Conservation (phyloP, 2,888 invertebrate genomes). For the Sicus ferrugineus region DNA sequence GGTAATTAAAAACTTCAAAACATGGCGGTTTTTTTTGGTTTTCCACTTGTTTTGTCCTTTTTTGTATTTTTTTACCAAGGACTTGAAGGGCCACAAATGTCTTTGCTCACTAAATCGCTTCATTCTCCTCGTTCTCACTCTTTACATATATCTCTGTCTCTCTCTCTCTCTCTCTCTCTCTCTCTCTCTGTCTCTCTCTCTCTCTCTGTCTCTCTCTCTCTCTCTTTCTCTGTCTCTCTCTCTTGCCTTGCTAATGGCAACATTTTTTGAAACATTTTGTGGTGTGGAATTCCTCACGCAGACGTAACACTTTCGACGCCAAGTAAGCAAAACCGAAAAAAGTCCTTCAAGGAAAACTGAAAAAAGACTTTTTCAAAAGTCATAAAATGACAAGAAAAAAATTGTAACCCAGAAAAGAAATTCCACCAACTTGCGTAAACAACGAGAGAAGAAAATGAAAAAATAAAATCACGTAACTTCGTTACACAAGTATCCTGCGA, state of each 20-base stretch:
- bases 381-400: neutral
- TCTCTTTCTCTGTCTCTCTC: neutral
- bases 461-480: neutral
- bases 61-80: neutral
- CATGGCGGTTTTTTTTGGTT: neutral
- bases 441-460: neutral
- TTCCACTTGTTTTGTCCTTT: constrained; percentile 13
- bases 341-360: neutral
- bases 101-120: neutral
- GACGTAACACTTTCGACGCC: constrained; percentile 26
- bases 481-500: constrained; percentile 1
- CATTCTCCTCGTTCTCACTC: neutral
- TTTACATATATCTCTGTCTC: neutral
- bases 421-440: constrained; percentile 3
- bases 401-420: neutral
- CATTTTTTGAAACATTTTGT: constrained; percentile 19
- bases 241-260: neutral
- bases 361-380: neutral
- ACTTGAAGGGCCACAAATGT: neutral
- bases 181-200: neutral
- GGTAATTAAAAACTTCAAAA: constrained; percentile 43
- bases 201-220: neutral
- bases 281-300: constrained; percentile 30
- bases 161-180: neutral
- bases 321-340: neutral